phyloP scores from a whole-genome alignment of 2,113 vertebrate genomes.

The Corynorhinus townsendii region DNA sequence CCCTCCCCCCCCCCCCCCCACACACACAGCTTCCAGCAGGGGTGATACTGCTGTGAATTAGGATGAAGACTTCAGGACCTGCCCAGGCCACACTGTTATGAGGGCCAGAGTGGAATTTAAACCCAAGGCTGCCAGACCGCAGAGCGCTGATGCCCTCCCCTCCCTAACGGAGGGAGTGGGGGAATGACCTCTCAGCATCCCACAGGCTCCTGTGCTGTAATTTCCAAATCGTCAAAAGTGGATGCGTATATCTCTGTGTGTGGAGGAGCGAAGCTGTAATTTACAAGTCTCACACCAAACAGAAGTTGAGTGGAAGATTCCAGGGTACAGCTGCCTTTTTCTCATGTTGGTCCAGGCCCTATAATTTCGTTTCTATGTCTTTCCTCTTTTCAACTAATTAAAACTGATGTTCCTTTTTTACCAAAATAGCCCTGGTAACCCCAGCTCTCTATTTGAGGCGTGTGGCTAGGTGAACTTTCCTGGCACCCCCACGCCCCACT shows the following conservation, averaged over 20 bases:
- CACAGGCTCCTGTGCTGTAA: neutral
- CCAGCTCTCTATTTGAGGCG: neutral
- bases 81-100: neutral
- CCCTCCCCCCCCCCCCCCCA: too few relatives aligned
- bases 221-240: neutral
- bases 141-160: neutral
- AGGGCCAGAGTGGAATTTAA: neutral
- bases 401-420: neutral
- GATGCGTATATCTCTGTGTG: neutral
- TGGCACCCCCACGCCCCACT: neutral
- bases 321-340: neutral
- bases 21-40: neutral
- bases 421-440: neutral
- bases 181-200: neutral
- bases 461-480: neutral
- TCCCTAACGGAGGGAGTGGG: neutral
- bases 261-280: constrained; percentile 5
- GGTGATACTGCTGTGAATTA: neutral
- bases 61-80: neutral
- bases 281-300: constrained; percentile 27
- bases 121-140: neutral
- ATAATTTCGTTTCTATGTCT: constrained; percentile 21
- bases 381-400: constrained; percentile 34
- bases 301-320: constrained; percentile 34
- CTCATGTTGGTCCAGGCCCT: neutral